Percentiles rank a stretch among this genome's conserved stretches.
These are phyloP conservation scores for Antheraea assamensis DNA, from an alignment of 2,888 invertebrate species.

Conservation along the genomic window DNA sequence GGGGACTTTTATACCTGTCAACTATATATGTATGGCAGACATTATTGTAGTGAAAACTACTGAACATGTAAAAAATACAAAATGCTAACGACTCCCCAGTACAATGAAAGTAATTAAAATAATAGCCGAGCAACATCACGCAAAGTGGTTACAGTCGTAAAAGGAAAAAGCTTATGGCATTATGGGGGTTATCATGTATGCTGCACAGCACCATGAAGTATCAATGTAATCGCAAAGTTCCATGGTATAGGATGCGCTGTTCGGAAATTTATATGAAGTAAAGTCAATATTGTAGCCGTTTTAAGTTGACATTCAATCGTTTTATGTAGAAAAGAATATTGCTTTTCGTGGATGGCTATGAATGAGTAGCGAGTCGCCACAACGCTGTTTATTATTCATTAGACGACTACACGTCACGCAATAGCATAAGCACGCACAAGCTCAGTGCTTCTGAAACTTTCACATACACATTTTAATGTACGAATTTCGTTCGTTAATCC, in stretches of 20 bases:
- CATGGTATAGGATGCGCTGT: conserved; percentile 34
- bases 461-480: conserved; percentile 43
- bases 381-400: conserved; percentile 79
- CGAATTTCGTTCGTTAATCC: conserved; percentile 31
- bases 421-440: conserved; percentile 71
- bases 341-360: conserved; percentile 74
- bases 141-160: conserved; percentile 61
- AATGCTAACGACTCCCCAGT: conserved; percentile 59
- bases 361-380: conserved; percentile 75
- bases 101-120: conserved; percentile 78
- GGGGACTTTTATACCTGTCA: conserved; percentile 48
- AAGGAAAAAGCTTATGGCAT: conserved; percentile 47
- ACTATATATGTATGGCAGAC: conserved; percentile 43
- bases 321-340: conserved; percentile 71
- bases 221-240: conserved; percentile 43
- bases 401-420: conserved; percentile 77
- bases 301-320: conserved; percentile 64
- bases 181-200: conserved; percentile 35
- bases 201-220: conserved; percentile 33
- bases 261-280: conserved; percentile 50
- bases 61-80: conserved; percentile 54
- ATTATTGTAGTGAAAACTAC: conserved; percentile 54
- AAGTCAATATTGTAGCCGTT: conserved; percentile 57
- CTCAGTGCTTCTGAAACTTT: conserved; percentile 71
- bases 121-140: conserved; percentile 72